A percentile compares a stretch with the other conserved stretches of the same genome.
These are phyloP conservation scores for Oncorhynchus kisutch DNA, from an alignment of 2,113 vertebrate species.

Conservation along the genomic window DNA sequence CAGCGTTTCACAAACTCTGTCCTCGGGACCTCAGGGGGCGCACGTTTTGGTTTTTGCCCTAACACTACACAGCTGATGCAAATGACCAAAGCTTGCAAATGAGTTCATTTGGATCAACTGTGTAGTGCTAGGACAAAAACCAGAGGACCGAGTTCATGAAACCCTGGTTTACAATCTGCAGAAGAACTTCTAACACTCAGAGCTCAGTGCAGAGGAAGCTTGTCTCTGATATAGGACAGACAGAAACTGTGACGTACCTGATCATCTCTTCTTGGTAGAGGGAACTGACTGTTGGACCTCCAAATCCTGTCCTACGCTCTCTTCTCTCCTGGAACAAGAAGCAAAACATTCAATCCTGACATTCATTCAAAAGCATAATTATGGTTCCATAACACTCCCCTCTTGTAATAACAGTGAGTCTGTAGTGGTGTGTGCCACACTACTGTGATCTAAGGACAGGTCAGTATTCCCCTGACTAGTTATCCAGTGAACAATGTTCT, in stretches of 20 bases:
- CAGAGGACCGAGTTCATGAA: too few relatives aligned
- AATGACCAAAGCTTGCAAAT: too few relatives aligned
- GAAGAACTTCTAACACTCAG: neutral
- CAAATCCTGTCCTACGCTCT: slow-evolving; percentile 80
- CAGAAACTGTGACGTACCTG: slow-evolving; percentile 75
- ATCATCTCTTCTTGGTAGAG: slow-evolving; percentile 95
- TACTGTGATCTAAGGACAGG: neutral
- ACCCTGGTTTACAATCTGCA: neutral
- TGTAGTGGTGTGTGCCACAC: neutral
- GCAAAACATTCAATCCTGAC: neutral
- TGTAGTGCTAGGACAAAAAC: too few relatives aligned
- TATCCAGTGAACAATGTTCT: neutral
- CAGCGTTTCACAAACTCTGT: too few relatives aligned
- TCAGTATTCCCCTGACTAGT: neutral
- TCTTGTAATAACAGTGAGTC: neutral
- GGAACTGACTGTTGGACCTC: slow-evolving; percentile 90
- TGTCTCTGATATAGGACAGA: neutral
- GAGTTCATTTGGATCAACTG: too few relatives aligned
- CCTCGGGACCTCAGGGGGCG: too few relatives aligned
- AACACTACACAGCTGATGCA: too few relatives aligned
- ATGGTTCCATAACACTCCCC: neutral
- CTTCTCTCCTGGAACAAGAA: slow-evolving; percentile 76
- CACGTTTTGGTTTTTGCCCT: too few relatives aligned
- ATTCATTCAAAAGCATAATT: too few relatives aligned
- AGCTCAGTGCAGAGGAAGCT: neutral